A percentile compares a stretch with the other conserved stretches of the same genome.
Evolutionary conservation across 2,888 invertebrate genomes (phyloP).

Genomic region (Deroplatys truncata): DNA sequence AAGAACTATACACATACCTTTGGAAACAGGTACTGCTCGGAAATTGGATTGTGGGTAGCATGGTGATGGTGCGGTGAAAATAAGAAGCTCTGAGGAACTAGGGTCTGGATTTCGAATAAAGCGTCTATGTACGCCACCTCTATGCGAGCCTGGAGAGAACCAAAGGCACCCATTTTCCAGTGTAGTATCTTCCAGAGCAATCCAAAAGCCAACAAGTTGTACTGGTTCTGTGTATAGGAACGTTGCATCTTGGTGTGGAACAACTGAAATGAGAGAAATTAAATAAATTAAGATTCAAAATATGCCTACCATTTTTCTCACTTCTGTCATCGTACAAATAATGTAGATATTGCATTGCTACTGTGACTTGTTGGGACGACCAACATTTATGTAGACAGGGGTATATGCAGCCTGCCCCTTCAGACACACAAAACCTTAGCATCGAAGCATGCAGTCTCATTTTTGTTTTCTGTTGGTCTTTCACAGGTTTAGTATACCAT

Average conservation of each 20-base stretch:
- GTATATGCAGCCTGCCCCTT: too few relatives aligned
- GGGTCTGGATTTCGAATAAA: conserved; percentile 67
- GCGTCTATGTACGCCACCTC: conserved; percentile 70
- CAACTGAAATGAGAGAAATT: conserved; percentile 51
- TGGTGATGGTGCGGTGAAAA: conserved; percentile 66
- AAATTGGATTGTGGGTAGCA: conserved; percentile 71
- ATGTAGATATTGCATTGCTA: not conserved
- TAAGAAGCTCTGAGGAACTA: conserved; percentile 54
- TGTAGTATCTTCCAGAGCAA: conserved; percentile 91
- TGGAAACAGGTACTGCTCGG: conserved; percentile 72
- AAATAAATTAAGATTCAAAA: not conserved
- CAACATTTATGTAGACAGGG: not conserved
- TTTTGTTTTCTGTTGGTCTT: too few relatives aligned
- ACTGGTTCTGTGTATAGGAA: conserved; percentile 81
- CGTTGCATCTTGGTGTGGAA: conserved; percentile 80
- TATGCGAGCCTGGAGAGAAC: conserved; percentile 89
- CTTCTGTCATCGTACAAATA: not conserved
- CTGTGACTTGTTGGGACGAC: not conserved
- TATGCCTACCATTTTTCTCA: not conserved
- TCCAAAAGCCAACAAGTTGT: conserved; percentile 85
- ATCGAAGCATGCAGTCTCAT: too few relatives aligned
- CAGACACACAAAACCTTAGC: too few relatives aligned
- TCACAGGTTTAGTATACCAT: too few relatives aligned
- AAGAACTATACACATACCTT: conserved; percentile 55
- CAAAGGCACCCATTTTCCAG: conserved; percentile 92